Base-by-base conservation (phyloP, 2,888 invertebrate genomes). In the Acrobeloides nanus region DNA sequence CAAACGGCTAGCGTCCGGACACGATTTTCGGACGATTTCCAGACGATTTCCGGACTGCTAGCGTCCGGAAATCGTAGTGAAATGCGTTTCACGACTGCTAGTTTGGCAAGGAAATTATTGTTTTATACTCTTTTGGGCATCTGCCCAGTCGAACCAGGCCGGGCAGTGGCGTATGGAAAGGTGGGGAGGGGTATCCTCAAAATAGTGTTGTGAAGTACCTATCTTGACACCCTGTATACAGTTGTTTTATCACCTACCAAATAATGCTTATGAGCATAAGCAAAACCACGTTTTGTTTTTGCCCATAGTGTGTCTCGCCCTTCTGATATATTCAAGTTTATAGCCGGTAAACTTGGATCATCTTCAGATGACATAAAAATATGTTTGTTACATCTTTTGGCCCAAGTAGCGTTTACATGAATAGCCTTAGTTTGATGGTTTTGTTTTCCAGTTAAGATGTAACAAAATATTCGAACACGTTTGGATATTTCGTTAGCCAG, bases 371-470 rank as follows among this genome's bases (percentile, higher is more conserved):
- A 77, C 76, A 78, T 77, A 63, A 79, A 78, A 6, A 78, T 62
- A 41, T 74, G 68, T 43, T 66, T 61, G 51, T 76, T 76, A 55
- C 76, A 65, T 4, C 68, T 51, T 20, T 38, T 37, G 1, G 89
- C 93, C 72, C 72, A 72, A 5, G 72, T 72, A 5, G 72, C 72
- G 44, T 89, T 89, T 4, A 95, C 89, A 66, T 93, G 92, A 10
- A 80, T 81, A 0, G 93, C 93, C 76, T 88, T 89, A 61, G 80
- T 83, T 68, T 85, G 81, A 68, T 92, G 90, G 76, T 89, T 93
- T 24, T 78, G 79, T 0, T 93, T 93, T 57, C 83, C 85, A 0
- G 95, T 97, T 88, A 95, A 87, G 32, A 97, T 81, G 93, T 93
- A 95, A 74, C 95, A 95, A 0, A 95, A 79, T 0, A 97, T 84